Base-by-base conservation (phyloP, 2,113 vertebrate genomes). In the Salvelinus alpinus region DNA sequence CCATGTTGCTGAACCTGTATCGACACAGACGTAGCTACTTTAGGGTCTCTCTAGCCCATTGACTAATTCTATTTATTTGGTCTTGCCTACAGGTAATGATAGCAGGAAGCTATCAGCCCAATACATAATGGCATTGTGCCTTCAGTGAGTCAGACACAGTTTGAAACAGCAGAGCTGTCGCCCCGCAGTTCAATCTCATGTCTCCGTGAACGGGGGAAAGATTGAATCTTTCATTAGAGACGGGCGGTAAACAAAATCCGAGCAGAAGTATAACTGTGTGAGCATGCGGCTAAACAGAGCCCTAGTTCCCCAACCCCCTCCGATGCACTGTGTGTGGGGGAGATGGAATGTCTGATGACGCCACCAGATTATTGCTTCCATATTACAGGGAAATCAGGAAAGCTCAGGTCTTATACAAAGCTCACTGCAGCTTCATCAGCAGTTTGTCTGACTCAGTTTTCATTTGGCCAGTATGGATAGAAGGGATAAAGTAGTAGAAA, bases 221-320 rank as follows among this genome's bases (percentile, higher is more conserved):
- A 86, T 81, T 76, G 83, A 87, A 87, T 80, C 84, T 88, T 88
- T 88, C 83, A 90, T 89, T 82, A 16, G 3, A 88, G 72, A 54
- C 70, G 68, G 75, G 73, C 73, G 76, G 82, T 90, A 84, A 89
- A 91, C 86, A 84, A 79, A 81, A 72, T 77, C 47, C 2, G 20
- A 22, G 20, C 13, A 22, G 60, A 29, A 6, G 14, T 16, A 34
- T 9, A 51, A 24, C 75, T 14, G 25, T 60, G 70, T 62, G 44
- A 13, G 34, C 60, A 54, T 60, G 48, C 24, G 25, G 14, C 25
- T 34, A 25, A 6, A n/a, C 64, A 70, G 57, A 75, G 73, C 44
- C 66, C 72, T 79, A 24, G 7, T 66, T 75, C 67, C 84, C 59
- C 76, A 44, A 72, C 60, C 77, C 75, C 85, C 81, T 82, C 83